phyloP scores from a whole-genome alignment of 1,140 invertebrate genomes.

The Drosophila mauritiana region DNA sequence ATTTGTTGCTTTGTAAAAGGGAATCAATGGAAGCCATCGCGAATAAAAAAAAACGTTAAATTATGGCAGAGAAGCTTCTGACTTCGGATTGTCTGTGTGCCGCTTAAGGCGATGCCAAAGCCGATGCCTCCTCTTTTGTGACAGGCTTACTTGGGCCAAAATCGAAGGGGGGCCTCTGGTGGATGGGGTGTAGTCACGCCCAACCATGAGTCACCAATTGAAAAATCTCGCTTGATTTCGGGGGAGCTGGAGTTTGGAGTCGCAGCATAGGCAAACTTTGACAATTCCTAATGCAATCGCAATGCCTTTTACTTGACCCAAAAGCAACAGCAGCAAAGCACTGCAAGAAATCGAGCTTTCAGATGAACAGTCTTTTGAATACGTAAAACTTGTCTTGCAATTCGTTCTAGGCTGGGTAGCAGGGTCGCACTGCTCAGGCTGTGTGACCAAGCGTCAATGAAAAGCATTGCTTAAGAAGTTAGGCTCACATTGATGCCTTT shows the following conservation, averaged over 20 bases:
- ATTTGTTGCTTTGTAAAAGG: conserved; percentile 34
- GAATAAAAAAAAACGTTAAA: background rate
- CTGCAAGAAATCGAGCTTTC: conserved; percentile 5
- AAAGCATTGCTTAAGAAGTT: background rate
- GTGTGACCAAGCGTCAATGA: background rate
- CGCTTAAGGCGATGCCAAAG: conserved; percentile 12
- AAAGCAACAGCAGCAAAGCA: conserved; percentile 50
- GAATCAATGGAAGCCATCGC: conserved; percentile 26
- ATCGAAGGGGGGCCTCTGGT: background rate
- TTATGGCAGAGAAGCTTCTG: conserved; percentile 17
- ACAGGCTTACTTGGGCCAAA: background rate
- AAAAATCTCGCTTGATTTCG: conserved; percentile 34
- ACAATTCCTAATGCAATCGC: conserved; percentile 73
- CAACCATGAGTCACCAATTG: conserved; percentile 30
- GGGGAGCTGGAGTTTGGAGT: conserved; percentile 6
- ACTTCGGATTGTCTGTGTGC: conserved; percentile 6
- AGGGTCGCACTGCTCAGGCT: background rate
- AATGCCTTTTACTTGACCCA: conserved; percentile 81
- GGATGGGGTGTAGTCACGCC: conserved; percentile 7
- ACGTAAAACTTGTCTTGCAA: background rate
- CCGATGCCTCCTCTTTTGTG: conserved; percentile 32
- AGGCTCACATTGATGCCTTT: background rate
- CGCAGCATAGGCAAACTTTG: conserved; percentile 42
- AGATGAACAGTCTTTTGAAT: background rate
- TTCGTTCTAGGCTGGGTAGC: background rate